Evolutionary conservation across 2,888 invertebrate species (phyloP), one percentile per base, ranked within the genome.

Genomic region (Agrochola lychnidis): DNA sequence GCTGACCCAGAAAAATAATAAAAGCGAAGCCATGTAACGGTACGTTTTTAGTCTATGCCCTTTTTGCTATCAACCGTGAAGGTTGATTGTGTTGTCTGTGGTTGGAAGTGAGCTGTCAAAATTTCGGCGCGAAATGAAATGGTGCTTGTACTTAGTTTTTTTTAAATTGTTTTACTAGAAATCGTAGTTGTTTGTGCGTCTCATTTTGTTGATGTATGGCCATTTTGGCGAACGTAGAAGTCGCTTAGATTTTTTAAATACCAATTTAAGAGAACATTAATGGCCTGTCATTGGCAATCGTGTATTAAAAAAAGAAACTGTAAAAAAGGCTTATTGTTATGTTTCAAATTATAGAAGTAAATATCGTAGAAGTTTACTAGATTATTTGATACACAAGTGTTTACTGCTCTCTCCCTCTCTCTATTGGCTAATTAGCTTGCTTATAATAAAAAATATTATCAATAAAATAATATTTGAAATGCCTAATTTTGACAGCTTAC

Each of bases 1-100:
- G 89, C 95, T 97, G 70, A 97, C 97, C 0, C 97, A 97, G 90
- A 97, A 97, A 88, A 97, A 95, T 83, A 96, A 94, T 79, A 92
- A 94, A 62, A 95, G 94, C 71, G 96, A 96, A 68, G 95, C 96
- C 25, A 96, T 96, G 96, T 96, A 96, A 96, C 96, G 92, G 90
- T 96, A 94, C 88, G 92, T 94, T 90, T 95, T 95, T 88, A 96
- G 91, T 95, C 96, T 96, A 94, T 96, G 96, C 96, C 96, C 96
- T 84, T 96, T 96, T 85, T 96, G 96, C 91, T 96, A 95, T 90
- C 95, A 95, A 82, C 95, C 95, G 53, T 96, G 89, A 92, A 83
- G 83, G 81, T 86, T 82, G 82, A 67, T 68, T 57, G 79, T 73
- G 67, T 80, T 78, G 73, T 82, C 71, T 82, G 76, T 78, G 81